Evolutionary conservation across 2,888 invertebrate species (phyloP).

Genomic region (Sarcophaga caerulescens): DNA sequence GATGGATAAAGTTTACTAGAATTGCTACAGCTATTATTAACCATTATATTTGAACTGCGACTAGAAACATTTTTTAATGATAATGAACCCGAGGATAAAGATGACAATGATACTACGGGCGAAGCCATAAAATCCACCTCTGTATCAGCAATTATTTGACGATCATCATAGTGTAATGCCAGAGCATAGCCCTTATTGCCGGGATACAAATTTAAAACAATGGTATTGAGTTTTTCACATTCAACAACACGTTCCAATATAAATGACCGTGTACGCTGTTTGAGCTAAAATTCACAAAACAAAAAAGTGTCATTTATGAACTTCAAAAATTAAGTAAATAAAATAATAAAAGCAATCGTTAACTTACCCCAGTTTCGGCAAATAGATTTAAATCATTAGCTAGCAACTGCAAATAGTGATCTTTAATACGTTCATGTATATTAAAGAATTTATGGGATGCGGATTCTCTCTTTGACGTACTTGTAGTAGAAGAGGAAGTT

Average conservation of each 20-base stretch:
- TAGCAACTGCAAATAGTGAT: slow-evolving; percentile 79
- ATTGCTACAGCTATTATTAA: slow-evolving; percentile 62
- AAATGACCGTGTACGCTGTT: slow-evolving; percentile 83
- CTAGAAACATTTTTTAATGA: slow-evolving; percentile 69
- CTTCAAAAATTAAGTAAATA: not conserved
- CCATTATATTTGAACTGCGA: slow-evolving; percentile 64
- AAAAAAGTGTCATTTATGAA: not conserved
- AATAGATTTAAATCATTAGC: slow-evolving; percentile 79
- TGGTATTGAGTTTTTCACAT: slow-evolving; percentile 92
- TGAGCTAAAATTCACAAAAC: slow-evolving; percentile 74
- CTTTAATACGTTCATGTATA: slow-evolving; percentile 80
- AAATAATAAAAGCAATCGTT: not conserved
- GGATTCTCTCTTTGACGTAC: slow-evolving; percentile 65
- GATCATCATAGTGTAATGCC: slow-evolving; percentile 79
- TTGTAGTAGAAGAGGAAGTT: slow-evolving; percentile 50
- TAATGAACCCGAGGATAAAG: slow-evolving; percentile 63
- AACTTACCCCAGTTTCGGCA: slow-evolving; percentile 79
- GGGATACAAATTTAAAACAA: slow-evolving; percentile 94
- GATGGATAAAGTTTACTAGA: slow-evolving; percentile 69
- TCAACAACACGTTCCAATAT: slow-evolving; percentile 92
- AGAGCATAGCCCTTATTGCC: slow-evolving; percentile 94
- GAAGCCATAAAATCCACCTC: slow-evolving; percentile 48
- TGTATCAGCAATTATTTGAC: slow-evolving; percentile 77
- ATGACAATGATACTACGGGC: slow-evolving; percentile 48
- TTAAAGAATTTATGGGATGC: slow-evolving; percentile 76